Percentiles rank a stretch among this genome's conserved stretches.
Evolutionary conservation across 2,888 invertebrate species (phyloP).

Genomic region (Caenorhabditis doughertyi): DNA sequence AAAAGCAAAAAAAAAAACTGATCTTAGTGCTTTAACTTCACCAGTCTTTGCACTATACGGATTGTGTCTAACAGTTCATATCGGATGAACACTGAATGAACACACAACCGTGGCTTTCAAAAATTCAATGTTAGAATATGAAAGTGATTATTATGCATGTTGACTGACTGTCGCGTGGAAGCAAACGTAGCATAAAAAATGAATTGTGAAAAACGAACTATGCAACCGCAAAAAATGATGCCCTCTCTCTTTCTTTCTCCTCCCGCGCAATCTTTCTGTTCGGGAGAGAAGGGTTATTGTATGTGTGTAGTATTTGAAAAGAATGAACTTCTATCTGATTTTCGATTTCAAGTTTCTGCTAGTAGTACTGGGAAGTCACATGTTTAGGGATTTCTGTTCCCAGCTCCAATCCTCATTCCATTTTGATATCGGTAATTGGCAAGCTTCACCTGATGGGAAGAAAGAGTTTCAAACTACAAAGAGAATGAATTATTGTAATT

Average conservation of each 20-base stretch:
- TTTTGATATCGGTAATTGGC: constrained; percentile 15
- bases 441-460: constrained; percentile 32
- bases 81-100: neutral
- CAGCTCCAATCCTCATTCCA: neutral
- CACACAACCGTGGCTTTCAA: neutral
- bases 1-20: no score
- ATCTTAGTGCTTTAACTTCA: no score
- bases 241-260: neutral
- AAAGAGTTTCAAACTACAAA: neutral
- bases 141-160: constrained; percentile 55
- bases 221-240: constrained; percentile 49
- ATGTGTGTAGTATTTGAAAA: constrained; percentile 4
- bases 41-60: no score
- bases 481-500: neutral
- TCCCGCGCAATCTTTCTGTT: constrained; percentile 18
- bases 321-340: constrained; percentile 32
- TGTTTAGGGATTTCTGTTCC: neutral
- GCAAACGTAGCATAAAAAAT: constrained; percentile 33
- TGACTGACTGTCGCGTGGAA: constrained; percentile 40
- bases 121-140: constrained; percentile 21
- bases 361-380: no score
- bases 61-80: no score
- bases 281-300: constrained; percentile 7
- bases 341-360: constrained; percentile 39
- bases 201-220: constrained; percentile 37